These are phyloP conservation scores for Campopleginae sp. DNA, from an alignment of 2,888 invertebrate species.

Conservation along the genomic window DNA sequence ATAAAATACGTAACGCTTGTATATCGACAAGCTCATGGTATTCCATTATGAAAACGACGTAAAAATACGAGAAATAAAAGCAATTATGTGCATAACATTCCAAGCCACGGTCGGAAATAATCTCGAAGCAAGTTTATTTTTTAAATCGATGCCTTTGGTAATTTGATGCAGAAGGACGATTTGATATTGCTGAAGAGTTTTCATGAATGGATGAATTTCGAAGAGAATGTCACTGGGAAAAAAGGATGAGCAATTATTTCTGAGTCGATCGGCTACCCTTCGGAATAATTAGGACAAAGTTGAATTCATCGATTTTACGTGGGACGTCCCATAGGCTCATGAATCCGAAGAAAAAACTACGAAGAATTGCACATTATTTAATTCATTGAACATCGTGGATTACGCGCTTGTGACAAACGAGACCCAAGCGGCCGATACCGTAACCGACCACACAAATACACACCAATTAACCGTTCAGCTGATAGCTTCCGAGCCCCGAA, in stretches of 20 bases:
- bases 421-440: background rate
- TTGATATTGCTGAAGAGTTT: no score
- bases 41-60: background rate
- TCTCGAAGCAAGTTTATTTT: background rate
- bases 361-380: background rate
- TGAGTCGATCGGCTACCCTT: background rate
- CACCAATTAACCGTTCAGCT: constrained; percentile 45
- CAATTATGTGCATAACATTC: background rate
- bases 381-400: background rate
- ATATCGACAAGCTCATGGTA: constrained; percentile 4
- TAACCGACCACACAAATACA: constrained; percentile 11
- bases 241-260: background rate
- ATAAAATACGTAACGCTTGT: constrained; percentile 4
- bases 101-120: background rate
- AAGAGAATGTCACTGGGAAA: background rate
- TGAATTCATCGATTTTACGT: background rate
- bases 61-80: constrained; percentile 9
- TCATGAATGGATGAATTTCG: background rate
- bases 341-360: background rate
- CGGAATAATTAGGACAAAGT: background rate
- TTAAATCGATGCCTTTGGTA: background rate
- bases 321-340: background rate
- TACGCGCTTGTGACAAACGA: background rate
- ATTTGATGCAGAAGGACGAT: background rate
- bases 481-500: constrained; percentile 13